phyloP scores from a whole-genome alignment of 2,113 vertebrate genomes.

The Narcine bancroftii region DNA sequence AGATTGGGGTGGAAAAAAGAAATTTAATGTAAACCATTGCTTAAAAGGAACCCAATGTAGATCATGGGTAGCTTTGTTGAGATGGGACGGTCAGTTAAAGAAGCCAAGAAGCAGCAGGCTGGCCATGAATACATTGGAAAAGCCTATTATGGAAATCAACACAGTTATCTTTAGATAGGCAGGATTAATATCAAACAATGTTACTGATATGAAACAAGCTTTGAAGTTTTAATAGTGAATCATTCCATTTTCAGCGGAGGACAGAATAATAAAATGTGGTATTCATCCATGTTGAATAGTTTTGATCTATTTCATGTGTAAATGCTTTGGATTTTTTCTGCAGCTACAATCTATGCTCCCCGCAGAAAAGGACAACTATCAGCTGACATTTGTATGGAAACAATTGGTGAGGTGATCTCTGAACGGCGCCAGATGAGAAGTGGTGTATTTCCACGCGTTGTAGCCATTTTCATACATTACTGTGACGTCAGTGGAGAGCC shows the following conservation, averaged over 20 bases:
- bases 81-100: too few relatives aligned
- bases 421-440: slow-evolving; percentile 79
- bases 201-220: too few relatives aligned
- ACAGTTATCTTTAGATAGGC: too few relatives aligned
- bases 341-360: slow-evolving; percentile 93
- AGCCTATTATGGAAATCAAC: too few relatives aligned
- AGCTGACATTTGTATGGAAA: slow-evolving; percentile 96
- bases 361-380: slow-evolving; percentile 91
- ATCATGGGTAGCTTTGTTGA: too few relatives aligned
- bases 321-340: neutral
- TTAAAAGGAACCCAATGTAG: too few relatives aligned
- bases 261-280: too few relatives aligned
- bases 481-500: slow-evolving; percentile 91
- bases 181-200: too few relatives aligned
- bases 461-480: slow-evolving; percentile 93
- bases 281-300: neutral
- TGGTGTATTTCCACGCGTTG: slow-evolving; percentile 86
- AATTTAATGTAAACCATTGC: too few relatives aligned
- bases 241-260: neutral
- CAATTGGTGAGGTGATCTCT: slow-evolving; percentile 93
- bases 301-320: neutral
- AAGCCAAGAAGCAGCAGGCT: too few relatives aligned
- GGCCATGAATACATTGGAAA: too few relatives aligned
- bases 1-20: too few relatives aligned
- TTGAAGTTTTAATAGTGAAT: neutral